Conservation (phyloP, 2,888 invertebrate genomes). For the Eristalis pertinax region DNA sequence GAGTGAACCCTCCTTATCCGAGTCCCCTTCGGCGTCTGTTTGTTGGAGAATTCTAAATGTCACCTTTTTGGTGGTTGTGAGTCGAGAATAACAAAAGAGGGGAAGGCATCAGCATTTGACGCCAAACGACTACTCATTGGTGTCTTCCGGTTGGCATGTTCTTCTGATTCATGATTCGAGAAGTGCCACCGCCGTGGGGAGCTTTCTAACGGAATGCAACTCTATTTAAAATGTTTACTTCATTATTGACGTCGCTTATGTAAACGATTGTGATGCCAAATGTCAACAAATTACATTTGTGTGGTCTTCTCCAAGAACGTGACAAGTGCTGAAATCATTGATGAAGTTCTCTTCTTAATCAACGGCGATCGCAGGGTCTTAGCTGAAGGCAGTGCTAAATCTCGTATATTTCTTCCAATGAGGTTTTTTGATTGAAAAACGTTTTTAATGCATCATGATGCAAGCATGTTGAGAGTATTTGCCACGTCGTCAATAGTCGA, state of each 20-base stretch:
- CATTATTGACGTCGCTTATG: neutral
- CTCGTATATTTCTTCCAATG: no score
- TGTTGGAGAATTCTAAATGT: neutral
- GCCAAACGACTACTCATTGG: neutral
- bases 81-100: neutral
- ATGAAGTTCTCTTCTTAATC: no score
- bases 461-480: no score
- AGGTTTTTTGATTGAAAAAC: no score
- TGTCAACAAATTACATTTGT: neutral
- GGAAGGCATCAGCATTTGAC: neutral
- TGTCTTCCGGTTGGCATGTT: neutral
- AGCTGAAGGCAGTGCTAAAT: no score
- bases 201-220: no score
- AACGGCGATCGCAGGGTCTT: no score
- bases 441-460: no score
- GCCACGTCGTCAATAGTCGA: no score
- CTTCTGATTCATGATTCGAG: neutral
- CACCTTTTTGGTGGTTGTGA: neutral
- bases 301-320: no score
- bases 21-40: conserved; percentile 1
- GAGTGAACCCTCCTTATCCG: conserved; percentile 34
- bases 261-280: neutral
- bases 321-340: no score
- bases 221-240: neutral
- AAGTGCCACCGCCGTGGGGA: neutral